These are phyloP conservation scores for Dicerorhinus sumatrensis DNA, from an alignment of 2,113 vertebrate species.

Conservation along the genomic window DNA sequence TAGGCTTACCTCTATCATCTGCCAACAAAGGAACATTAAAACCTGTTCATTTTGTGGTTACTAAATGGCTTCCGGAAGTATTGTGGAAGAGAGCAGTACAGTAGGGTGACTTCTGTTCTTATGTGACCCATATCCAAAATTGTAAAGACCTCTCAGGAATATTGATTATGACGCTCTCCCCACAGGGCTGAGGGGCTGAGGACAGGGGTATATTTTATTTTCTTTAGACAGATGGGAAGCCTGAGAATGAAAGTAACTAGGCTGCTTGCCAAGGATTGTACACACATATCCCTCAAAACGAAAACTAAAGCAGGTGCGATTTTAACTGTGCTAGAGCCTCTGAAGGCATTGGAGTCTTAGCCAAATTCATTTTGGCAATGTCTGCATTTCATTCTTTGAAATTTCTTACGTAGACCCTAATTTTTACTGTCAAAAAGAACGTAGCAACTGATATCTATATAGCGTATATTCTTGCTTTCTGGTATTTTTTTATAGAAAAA, in stretches of 20 bases:
- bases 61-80: background rate
- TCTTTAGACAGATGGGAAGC: slow-evolving; percentile 12
- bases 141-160: background rate
- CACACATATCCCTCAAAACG: background rate
- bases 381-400: background rate
- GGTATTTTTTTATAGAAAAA: background rate
- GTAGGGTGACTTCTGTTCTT: background rate
- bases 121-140: background rate
- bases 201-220: background rate
- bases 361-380: background rate
- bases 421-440: slow-evolving; percentile 3
- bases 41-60: background rate
- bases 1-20: background rate
- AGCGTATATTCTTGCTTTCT: background rate
- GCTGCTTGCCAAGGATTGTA: background rate
- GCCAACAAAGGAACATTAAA: background rate
- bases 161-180: background rate
- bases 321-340: background rate
- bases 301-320: background rate
- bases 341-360: background rate
- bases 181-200: background rate
- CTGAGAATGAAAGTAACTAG: background rate
- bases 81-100: background rate
- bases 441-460: background rate
- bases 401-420: background rate